Evolutionary conservation across 2,113 vertebrate genomes (phyloP).

Genomic region (Dascyllus trimaculatus): DNA sequence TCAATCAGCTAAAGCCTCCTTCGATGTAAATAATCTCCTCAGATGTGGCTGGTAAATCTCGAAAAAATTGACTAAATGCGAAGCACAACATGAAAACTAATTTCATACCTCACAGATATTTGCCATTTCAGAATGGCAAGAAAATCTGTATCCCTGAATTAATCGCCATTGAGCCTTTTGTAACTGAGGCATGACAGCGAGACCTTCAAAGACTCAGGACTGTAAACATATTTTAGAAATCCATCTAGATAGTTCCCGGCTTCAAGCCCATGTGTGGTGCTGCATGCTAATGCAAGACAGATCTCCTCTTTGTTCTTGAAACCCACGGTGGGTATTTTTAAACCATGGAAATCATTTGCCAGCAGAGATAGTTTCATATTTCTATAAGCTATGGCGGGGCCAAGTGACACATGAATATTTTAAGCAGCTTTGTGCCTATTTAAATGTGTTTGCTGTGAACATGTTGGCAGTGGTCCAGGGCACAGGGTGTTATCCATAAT

Average conservation of each 20-base stretch:
- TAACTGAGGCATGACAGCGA: conserved; percentile 71
- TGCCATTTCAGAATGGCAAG: conserved; percentile 70
- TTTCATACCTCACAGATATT: conserved; percentile 78
- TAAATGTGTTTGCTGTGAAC: conserved; percentile 92
- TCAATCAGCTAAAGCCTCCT: conserved; percentile 53
- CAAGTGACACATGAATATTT: conserved; percentile 94
- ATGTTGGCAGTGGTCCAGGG: conserved; percentile 89
- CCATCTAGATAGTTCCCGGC: conserved; percentile 72
- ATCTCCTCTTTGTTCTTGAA: conserved; percentile 83
- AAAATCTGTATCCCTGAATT: conserved; percentile 59
- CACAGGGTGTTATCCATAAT: conserved; percentile 88
- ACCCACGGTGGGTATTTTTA: conserved; percentile 82
- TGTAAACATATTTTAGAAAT: conserved; percentile 80
- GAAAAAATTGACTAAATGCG: conserved; percentile 44
- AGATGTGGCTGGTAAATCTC: conserved; percentile 37
- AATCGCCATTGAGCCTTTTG: conserved; percentile 73
- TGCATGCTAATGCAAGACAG: conserved; percentile 79
- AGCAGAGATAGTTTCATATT: conserved; percentile 87
- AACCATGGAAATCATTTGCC: conserved; percentile 81
- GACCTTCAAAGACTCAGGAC: conserved; percentile 77
- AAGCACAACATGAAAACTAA: conserved; percentile 60
- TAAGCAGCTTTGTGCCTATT: conserved; percentile 93
- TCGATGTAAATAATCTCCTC: conserved; percentile 59
- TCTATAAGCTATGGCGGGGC: conserved; percentile 87
- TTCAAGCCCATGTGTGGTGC: conserved; percentile 69